Conservation (phyloP, 2,797 vertebrate genomes). For the Potorous gilbertii region DNA sequence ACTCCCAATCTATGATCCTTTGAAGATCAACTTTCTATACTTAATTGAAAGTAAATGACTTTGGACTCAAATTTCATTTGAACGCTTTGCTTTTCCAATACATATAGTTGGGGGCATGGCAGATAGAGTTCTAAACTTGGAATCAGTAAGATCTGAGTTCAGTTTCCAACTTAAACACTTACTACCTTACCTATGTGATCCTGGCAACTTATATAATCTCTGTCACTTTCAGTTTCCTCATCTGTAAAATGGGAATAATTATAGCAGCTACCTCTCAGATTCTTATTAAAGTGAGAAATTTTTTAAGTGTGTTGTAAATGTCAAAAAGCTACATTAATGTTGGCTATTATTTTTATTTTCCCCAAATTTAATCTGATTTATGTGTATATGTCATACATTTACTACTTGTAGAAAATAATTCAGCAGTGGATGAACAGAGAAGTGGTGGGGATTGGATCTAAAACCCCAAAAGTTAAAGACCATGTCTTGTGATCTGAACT, state of each 20-base stretch:
- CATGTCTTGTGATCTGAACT: too few species aligned
- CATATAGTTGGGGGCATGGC: not conserved
- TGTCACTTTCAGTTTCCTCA: not conserved
- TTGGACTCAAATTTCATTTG: not conserved
- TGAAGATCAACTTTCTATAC: not conserved
- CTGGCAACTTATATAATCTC: not conserved
- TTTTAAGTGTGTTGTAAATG: not conserved
- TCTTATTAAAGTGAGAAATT: not conserved
- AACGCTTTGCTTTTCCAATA: not conserved
- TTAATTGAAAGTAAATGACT: not conserved
- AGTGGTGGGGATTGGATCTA: too few species aligned
- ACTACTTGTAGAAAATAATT: not conserved
- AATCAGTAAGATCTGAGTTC: not conserved
- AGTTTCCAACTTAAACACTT: not conserved
- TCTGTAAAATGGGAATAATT: not conserved
- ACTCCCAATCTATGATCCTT: not conserved
- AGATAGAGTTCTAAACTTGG: not conserved
- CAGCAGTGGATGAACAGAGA: not conserved
- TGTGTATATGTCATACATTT: not conserved
- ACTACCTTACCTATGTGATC: not conserved
- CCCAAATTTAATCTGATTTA: not conserved
- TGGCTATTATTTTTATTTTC: not conserved
- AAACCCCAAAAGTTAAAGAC: too few species aligned
- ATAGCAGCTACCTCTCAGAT: not conserved
- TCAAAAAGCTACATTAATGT: not conserved